Conservation (phyloP, 2,113 vertebrate genomes). For the Nycticebus coucang region DNA sequence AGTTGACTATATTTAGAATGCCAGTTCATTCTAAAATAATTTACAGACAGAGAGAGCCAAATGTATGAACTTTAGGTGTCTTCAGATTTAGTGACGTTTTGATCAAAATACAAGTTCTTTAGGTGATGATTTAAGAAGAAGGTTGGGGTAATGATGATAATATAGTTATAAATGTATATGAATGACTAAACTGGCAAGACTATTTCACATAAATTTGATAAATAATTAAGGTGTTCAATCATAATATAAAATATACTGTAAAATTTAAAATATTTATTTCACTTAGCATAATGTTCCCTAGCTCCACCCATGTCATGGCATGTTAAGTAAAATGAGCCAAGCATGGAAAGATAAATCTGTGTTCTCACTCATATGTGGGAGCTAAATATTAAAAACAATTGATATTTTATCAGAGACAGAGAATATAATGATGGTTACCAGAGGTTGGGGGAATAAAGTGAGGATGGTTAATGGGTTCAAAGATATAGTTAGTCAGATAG, state of each 20-base stretch:
- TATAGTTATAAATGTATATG: not conserved
- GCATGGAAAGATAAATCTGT: no score
- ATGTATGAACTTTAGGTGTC: not conserved
- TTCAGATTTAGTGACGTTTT: not conserved
- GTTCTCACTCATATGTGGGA: no score
- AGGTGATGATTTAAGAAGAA: not conserved
- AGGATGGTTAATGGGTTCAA: no score
- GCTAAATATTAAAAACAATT: no score
- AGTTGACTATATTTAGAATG: not conserved
- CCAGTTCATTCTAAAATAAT: not conserved
- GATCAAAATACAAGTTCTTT: not conserved
- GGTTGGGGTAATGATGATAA: not conserved
- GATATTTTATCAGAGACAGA: no score
- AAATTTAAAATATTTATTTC: slow-evolving; percentile 13
- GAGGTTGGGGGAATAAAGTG: no score
- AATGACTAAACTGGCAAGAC: not conserved
- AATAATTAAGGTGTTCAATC: not conserved
- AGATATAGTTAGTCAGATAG: no score
- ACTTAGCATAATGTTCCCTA: no score
- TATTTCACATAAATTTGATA: not conserved
- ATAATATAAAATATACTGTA: not conserved
- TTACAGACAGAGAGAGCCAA: not conserved
- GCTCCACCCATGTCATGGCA: no score
- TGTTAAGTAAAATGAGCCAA: no score
- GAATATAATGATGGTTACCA: no score